A percentile compares a stretch with the other conserved stretches of the same genome.
phyloP scores from a whole-genome alignment of 2,113 vertebrate species.

The Calonectris borealis region DNA sequence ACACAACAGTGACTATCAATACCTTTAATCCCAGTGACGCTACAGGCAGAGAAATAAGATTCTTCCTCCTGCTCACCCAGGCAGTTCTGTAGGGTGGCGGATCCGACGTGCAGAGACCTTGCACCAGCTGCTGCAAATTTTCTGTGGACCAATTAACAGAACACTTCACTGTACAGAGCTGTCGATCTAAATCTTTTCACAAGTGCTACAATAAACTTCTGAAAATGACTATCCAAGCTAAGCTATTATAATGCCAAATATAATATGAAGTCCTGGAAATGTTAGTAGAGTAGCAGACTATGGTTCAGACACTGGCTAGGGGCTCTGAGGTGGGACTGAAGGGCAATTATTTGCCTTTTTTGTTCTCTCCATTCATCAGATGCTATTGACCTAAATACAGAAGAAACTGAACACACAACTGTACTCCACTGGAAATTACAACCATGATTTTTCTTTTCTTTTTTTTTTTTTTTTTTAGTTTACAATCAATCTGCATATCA shows the following conservation, averaged over 20 bases:
- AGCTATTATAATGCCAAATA: background rate
- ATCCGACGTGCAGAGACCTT: background rate
- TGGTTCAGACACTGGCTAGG: background rate
- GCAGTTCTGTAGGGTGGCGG: background rate
- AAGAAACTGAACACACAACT: background rate
- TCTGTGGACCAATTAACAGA: background rate
- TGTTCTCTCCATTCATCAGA: background rate
- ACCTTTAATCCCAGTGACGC: background rate
- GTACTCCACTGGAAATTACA: background rate
- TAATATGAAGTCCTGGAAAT: background rate
- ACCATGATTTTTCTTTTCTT: background rate
- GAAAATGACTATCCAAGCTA: background rate
- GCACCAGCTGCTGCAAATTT: background rate
- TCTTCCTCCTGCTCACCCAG: background rate
- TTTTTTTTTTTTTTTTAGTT: background rate
- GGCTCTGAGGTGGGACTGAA: background rate
- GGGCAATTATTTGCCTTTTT: background rate
- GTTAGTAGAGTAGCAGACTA: background rate
- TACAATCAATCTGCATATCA: background rate
- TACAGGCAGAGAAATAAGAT: background rate
- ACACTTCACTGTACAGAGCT: background rate
- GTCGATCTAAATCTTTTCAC: background rate
- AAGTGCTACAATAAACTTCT: background rate
- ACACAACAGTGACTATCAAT: background rate
- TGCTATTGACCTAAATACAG: background rate